Evolutionary conservation across 2,797 vertebrate species (phyloP).

Genomic region (Galagoides demidoff): DNA sequence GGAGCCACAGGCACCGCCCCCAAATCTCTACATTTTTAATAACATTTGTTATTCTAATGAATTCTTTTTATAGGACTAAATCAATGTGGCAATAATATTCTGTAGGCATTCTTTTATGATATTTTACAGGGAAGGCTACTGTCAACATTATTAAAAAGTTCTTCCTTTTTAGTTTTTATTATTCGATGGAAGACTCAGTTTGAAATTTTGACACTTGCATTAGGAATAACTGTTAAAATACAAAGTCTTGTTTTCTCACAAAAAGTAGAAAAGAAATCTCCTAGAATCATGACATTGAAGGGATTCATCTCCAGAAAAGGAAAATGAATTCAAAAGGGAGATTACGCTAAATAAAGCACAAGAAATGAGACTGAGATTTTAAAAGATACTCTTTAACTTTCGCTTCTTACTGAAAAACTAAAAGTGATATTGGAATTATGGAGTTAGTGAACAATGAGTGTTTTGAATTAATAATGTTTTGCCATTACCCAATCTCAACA

Average conservation of each 20-base stretch:
- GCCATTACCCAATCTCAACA: not conserved
- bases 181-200: not conserved
- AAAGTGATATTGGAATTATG: not conserved
- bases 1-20: too few species aligned
- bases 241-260: conserved; percentile 2
- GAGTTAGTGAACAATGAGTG: not conserved
- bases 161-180: not conserved
- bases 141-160: not conserved
- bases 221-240: conserved; percentile 17
- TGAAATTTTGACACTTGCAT: not conserved
- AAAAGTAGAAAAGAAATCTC: not conserved
- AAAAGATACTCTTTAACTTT: not conserved
- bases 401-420: not conserved
- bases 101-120: not conserved
- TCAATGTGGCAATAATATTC: not conserved
- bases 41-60: not conserved
- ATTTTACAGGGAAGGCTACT: not conserved
- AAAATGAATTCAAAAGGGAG: conserved; percentile 11
- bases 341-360: not conserved
- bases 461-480: conserved; percentile 3
- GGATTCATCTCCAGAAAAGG: not conserved
- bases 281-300: conserved; percentile 8
- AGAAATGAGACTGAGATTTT: not conserved
- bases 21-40: not conserved
- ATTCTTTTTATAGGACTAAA: not conserved